Evolutionary conservation across 2,888 invertebrate genomes (phyloP).

Genomic region (Pristionchus fissidentatus): DNA sequence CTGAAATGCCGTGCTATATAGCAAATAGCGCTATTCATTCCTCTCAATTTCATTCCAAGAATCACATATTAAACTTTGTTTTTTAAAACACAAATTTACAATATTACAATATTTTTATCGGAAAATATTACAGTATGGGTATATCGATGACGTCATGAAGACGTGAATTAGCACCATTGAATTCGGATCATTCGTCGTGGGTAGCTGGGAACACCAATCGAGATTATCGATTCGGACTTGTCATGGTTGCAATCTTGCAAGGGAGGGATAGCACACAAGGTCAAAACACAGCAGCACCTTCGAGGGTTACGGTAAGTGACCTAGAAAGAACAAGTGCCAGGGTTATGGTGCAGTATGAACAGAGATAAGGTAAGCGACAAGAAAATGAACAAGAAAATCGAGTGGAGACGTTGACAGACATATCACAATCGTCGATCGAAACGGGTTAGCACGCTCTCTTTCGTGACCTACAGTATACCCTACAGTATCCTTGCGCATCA

Average conservation of each 20-base stretch:
- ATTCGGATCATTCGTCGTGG: slow-evolving; percentile 38
- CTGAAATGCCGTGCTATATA: no score
- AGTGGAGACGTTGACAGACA: slow-evolving; percentile 40
- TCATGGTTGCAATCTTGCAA: slow-evolving; percentile 38
- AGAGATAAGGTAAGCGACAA: neutral
- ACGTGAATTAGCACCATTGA: slow-evolving; percentile 30
- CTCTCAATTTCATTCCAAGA: no score
- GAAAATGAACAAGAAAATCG: neutral
- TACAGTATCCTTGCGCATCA: neutral
- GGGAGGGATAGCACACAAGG: neutral
- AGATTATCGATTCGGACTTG: neutral
- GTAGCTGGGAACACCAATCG: neutral
- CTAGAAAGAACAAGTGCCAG: neutral
- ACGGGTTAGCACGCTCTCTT: slow-evolving; percentile 26
- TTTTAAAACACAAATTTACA: no score
- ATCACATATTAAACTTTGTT: no score
- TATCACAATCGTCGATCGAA: slow-evolving; percentile 44
- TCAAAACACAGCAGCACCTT: neutral
- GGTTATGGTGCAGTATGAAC: neutral
- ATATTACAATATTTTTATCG: no score
- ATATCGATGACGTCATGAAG: slow-evolving; percentile 23
- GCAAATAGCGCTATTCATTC: no score
- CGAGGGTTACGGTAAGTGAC: neutral
- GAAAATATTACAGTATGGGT: neutral
- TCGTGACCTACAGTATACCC: neutral